Evolutionary conservation across 2,888 invertebrate genomes (phyloP).

Genomic region (Eupelmus urozonus): DNA sequence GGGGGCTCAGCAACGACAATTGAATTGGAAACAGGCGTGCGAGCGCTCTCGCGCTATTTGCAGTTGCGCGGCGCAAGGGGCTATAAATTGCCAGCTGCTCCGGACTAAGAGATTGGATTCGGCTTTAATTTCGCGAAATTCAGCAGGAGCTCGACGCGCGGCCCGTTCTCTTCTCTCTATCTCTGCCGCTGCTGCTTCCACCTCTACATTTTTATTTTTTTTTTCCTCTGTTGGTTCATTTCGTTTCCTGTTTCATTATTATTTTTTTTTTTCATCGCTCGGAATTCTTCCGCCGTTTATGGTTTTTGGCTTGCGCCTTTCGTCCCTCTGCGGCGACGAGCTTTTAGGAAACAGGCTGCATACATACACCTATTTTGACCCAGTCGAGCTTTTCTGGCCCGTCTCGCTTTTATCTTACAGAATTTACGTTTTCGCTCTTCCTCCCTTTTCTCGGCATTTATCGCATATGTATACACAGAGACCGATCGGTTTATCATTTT

Average conservation of each 20-base stretch:
- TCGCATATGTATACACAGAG: too few species aligned
- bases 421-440: too few species aligned
- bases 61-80: conserved; percentile 44
- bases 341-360: too few species aligned
- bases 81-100: conserved; percentile 36
- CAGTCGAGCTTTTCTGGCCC: too few species aligned
- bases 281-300: too few species aligned
- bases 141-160: conserved; percentile 36
- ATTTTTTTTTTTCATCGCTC: neutral
- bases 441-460: neutral
- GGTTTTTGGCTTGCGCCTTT: too few species aligned
- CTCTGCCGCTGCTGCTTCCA: too few species aligned
- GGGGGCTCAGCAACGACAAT: conserved; percentile 53
- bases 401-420: too few species aligned
- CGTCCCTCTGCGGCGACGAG: too few species aligned
- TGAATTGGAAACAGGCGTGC: conserved; percentile 59
- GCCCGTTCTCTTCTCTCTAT: neutral
- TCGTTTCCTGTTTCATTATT: neutral
- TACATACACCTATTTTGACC: too few species aligned
- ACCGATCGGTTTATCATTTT: neutral
- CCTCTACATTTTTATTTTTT: neutral
- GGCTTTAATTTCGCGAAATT: conserved; percentile 47
- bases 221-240: neutral
- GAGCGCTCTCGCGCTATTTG: conserved; percentile 55
- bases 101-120: conserved; percentile 53